Base-by-base conservation (phyloP, 2,888 invertebrate genomes). In the Cerastis rubricosa region DNA sequence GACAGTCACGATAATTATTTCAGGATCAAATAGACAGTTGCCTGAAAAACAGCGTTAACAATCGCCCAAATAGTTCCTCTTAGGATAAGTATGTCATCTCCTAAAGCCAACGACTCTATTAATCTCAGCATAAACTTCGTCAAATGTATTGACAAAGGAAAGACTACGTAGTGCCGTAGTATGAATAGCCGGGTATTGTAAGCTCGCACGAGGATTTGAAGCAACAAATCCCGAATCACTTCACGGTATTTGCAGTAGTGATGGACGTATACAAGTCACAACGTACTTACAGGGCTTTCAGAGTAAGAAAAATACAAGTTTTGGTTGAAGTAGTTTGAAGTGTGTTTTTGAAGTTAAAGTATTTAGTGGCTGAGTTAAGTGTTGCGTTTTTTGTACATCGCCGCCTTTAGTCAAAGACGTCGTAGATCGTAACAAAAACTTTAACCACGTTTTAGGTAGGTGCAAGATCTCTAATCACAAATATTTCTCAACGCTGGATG, bases 151-250 rank as follows among this genome's bases (percentile, higher is more conserved):
- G 71, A 71, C 71, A 76, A 74, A 76, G 61, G 81, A 74, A 85
- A 71, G 22, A 67, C 35, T 68, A 57, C 68, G 49, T 64, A 68
- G 72, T 59, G 35, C 45, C 54, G 22, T 25, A 45, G 65, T 71
- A 71, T 85, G 78, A 75, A 77, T 75, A 64, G 79, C 57, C 51
- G 61, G 25, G 73, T 75, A 74, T 76, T 85, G 78, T 83, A 63
- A 71, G 45, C 73, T 57, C 63, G 69, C 35, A 85, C 40, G 59
- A 81, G 85, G 77, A 82, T 86, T 87, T 84, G 74, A 74, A 81
- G 80, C 81, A 81, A 86, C 89, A 89, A 90, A 90, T 91, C 87
- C 86, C 87, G 88, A 90, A 89, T 89, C 90, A 90, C 91, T 90
- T 88, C 88, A 88, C 88, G 71, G 66, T 84, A 82, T 86, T 86